Base-by-base conservation (phyloP, 1,140 invertebrate species). In the Trachelipus rathkii region DNA sequence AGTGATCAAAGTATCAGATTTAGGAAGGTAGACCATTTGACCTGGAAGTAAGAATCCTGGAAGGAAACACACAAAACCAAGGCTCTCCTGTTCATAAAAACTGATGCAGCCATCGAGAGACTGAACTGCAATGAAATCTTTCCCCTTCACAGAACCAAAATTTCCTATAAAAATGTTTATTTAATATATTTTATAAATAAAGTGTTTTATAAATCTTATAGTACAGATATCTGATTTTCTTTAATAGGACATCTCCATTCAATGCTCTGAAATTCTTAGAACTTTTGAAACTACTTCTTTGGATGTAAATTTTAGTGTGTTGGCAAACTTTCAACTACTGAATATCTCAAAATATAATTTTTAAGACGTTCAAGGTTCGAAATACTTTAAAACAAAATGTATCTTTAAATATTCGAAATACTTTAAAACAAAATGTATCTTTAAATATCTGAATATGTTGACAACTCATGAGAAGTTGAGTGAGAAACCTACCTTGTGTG, bases 11-110 rank as follows among this genome's bases (percentile, higher is more conserved):
- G 90, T 87, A 85, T 97, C 94, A 76, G 90, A 90, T 78, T 89
- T 89, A n/a, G 88, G 84, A 23, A 94, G 84, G 84, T 95, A 96
- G 71, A 87, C 85, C 3, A 96, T 83, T 1, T 92, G 92, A 45
- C 90, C 90, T 0, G 95, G 94, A 73, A 96, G 85, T 21, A 95
- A 85, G 74, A 92, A 89, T 81, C 90, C 89, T 5, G 91, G 90
- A 45, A 95, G 86, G 77, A 89, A 87, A 71, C 92, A 90, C 80
- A 87, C 89, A 82, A 95, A 94, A 23, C 91, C 87, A 84, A 92
- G 91, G 44, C 90, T 89, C 83, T 96, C 94, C 85, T 96, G 93
- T 83, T 97, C 95, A 85, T 91, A 96, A 82, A 96, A 92, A 50
- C 89, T 89, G 1, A 96, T 83, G 19, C 90, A 89, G 0, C 94